A percentile compares a stretch with the other conserved stretches of the same genome.
phyloP scores from a whole-genome alignment of 2,888 invertebrate species.

The Marronus borbonicus region DNA sequence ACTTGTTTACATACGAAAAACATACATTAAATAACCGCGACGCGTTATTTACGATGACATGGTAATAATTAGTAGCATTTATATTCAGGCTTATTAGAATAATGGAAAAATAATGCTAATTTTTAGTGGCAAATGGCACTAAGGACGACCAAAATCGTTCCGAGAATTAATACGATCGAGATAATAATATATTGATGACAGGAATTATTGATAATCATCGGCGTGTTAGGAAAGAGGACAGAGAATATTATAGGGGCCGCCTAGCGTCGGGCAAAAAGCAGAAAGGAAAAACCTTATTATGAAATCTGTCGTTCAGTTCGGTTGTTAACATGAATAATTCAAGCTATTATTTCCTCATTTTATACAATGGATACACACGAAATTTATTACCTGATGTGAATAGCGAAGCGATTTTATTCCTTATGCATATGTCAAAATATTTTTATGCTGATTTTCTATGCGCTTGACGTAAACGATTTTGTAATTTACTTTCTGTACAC shows the following conservation, averaged over 20 bases:
- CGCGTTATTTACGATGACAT: slow-evolving; percentile 40
- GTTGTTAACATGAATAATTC: slow-evolving; percentile 45
- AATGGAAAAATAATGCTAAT: slow-evolving; percentile 43
- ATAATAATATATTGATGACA: slow-evolving; percentile 43
- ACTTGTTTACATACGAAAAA: slow-evolving; percentile 46
- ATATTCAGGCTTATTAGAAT: slow-evolving; percentile 46
- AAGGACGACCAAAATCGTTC: slow-evolving; percentile 28
- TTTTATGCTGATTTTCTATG: slow-evolving; percentile 28
- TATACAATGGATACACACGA: slow-evolving; percentile 37
- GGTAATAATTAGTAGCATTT: slow-evolving; percentile 42
- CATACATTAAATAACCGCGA: slow-evolving; percentile 43
- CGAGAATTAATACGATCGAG: slow-evolving; percentile 30
- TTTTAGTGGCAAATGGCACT: slow-evolving; percentile 16
- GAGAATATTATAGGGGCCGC: slow-evolving; percentile 6
- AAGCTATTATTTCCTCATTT: slow-evolving; percentile 44
- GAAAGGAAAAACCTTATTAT: slow-evolving; percentile 38
- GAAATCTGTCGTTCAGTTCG: slow-evolving; percentile 36
- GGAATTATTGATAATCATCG: slow-evolving; percentile 36
- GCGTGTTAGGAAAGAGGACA: slow-evolving; percentile 27
- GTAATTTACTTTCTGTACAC: slow-evolving; percentile 5
- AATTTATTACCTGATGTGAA: slow-evolving; percentile 40
- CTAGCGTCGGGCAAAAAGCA: slow-evolving; percentile 12
- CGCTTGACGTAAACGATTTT: slow-evolving; percentile 5
- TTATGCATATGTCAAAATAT: slow-evolving; percentile 39
- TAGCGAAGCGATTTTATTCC: slow-evolving; percentile 35